Base-by-base conservation (phyloP, 2,888 invertebrate species). In the Beris chalybata region DNA sequence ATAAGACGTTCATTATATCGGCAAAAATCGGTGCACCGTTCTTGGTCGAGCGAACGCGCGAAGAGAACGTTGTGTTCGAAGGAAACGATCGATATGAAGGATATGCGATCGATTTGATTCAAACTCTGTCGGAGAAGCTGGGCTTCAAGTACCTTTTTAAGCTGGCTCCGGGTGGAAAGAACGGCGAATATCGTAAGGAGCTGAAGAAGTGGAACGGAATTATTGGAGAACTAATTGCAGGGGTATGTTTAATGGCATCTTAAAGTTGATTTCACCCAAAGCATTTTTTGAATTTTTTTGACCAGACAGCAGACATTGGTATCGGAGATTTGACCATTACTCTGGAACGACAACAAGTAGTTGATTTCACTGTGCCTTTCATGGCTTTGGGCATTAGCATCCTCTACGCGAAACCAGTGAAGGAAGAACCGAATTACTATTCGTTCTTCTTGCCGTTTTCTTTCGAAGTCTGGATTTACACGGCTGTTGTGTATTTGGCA, bases 301-400 rank as follows among this genome's bases (percentile, higher is more conserved):
- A 11, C 3, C 83, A 93, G 93, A 89, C 89, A 85, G 93, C 93
- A 13, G 93, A 95, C 78, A 83, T 97, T 72, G 95, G 93, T 0
- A 89, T 97, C 66, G 95, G 95, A 73, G 95, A 96, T 76, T 82
- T 97, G 71, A 95, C 96, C 4, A 95, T 96, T 71, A 97, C 93
- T 13, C 92, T 90, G 76, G 89, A 91, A 70, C 83, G 97, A 66
- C 87, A 94, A 74, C 86, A 87, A 72, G 88, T 87, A 44, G 92
- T 93, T 15, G 93, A 94, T 80, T 95, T 95, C 78, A 92, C 93
- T 0, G 93, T 93, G 82, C 96, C 97, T 0, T 97, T 95, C 82
- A 95, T 97, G 92, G 94, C 92, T 72, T 83, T 96, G 67, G 92
- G 91, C 86, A 92, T 93, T 74, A 90, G 92, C 74, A 92, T 95